These are phyloP conservation scores for Ranitomeya variabilis DNA, from an alignment of 2,113 vertebrate species.

Conservation along the genomic window DNA sequence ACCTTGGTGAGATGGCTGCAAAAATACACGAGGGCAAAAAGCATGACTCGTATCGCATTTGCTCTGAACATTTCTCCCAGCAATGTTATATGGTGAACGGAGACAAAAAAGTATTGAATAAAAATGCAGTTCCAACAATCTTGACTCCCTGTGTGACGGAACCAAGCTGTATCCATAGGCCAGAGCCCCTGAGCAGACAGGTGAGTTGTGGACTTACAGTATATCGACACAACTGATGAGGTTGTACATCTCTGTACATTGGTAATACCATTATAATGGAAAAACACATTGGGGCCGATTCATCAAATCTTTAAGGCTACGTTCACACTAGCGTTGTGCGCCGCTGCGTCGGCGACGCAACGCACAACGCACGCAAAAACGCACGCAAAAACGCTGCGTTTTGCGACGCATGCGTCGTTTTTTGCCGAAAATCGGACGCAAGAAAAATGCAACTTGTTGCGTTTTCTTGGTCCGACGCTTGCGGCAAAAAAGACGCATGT, in stretches of 20 bases:
- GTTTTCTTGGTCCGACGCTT: too few relatives aligned
- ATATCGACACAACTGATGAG: not conserved
- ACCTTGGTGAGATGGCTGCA: not conserved
- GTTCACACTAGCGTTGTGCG: too few relatives aligned
- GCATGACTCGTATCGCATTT: not conserved
- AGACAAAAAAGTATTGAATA: not conserved
- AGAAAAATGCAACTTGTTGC: too few relatives aligned
- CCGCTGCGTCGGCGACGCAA: too few relatives aligned
- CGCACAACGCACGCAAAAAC: too few relatives aligned
- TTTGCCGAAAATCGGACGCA: too few relatives aligned
- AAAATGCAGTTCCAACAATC: not conserved
- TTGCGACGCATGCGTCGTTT: too few relatives aligned
- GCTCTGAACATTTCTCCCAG: constrained; percentile 12
- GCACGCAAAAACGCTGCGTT: too few relatives aligned
- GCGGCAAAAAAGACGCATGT: too few relatives aligned
- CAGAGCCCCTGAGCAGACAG: not conserved
- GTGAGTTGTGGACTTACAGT: not conserved
- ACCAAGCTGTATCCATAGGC: not conserved
- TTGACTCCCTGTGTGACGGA: not conserved
- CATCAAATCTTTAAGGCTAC: too few relatives aligned
- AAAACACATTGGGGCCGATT: not conserved
- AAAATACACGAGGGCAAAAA: constrained; percentile 9
- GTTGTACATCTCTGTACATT: too few relatives aligned
- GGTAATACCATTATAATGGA: too few relatives aligned
- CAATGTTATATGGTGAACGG: not conserved